Evolutionary conservation across 2,797 vertebrate genomes (phyloP).

Genomic region (Mormyrus hasselquistii): DNA sequence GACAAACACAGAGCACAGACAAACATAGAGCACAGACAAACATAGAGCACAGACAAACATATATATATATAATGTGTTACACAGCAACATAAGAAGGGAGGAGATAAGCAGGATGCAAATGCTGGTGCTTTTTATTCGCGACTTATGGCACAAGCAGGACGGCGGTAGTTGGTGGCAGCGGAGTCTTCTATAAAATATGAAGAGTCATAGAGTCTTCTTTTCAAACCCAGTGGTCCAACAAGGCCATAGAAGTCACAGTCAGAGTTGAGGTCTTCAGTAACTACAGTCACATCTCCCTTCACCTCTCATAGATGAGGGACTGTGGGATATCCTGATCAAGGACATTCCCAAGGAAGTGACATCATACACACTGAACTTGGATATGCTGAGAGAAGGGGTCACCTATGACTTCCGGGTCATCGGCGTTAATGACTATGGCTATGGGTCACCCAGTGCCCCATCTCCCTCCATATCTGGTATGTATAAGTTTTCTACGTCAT

Average conservation of each 20-base stretch:
- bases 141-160: not conserved
- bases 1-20: not conserved
- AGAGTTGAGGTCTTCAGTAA: not conserved
- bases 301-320: slow-evolving; percentile 75
- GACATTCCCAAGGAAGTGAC: slow-evolving; percentile 96
- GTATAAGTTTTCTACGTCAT: not conserved
- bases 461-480: slow-evolving; percentile 91
- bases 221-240: not conserved
- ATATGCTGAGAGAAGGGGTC: slow-evolving; percentile 85
- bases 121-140: not conserved
- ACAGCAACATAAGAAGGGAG: not conserved
- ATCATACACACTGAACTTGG: slow-evolving; percentile 91
- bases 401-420: slow-evolving; percentile 97
- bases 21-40: not conserved
- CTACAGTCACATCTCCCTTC: not conserved
- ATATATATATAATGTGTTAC: not conserved
- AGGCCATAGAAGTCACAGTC: not conserved
- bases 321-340: slow-evolving; percentile 98
- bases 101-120: not conserved
- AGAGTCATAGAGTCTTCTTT: not conserved
- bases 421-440: slow-evolving; percentile 91
- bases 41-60: not conserved
- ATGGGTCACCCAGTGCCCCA: slow-evolving; percentile 86
- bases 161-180: not conserved
- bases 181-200: not conserved